phyloP scores from a whole-genome alignment of 2,888 invertebrate species.

The Heteromyza rotundicornis region DNA sequence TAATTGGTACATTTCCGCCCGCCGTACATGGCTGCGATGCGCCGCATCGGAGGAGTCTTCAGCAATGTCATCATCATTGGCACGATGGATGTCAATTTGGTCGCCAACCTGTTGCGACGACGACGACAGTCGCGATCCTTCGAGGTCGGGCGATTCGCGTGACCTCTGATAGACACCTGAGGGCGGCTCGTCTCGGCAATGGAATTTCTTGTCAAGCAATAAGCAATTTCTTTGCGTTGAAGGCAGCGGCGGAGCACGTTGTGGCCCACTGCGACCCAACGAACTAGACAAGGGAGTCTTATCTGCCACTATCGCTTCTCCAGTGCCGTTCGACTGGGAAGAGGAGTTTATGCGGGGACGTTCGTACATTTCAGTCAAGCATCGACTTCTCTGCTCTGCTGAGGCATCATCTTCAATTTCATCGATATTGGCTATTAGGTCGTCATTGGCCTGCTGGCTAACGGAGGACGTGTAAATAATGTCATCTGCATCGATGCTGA shows the following conservation, averaged over 20 bases:
- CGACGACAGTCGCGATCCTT: not conserved
- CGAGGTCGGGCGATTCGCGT: not conserved
- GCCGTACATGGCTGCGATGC: conserved; percentile 30
- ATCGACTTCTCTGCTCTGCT: conserved; percentile 19
- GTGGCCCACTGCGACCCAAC: too few species aligned
- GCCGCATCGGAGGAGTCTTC: too few species aligned
- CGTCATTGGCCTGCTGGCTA: conserved; percentile 40
- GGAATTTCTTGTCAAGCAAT: not conserved
- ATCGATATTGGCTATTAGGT: conserved; percentile 23
- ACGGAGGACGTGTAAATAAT: conserved; percentile 52
- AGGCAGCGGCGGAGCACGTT: too few species aligned
- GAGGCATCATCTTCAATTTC: conserved; percentile 26
- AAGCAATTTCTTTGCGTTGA: too few species aligned
- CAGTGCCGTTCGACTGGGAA: too few species aligned
- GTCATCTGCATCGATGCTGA: conserved; percentile 55
- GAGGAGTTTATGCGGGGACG: too few species aligned
- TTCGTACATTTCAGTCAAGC: conserved; percentile 27
- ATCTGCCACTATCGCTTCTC: too few species aligned
- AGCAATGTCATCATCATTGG: too few species aligned
- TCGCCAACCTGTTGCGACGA: not conserved
- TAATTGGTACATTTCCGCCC: conserved; percentile 50
- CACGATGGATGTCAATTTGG: too few species aligned
- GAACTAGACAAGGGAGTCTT: too few species aligned
- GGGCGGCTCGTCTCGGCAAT: not conserved
- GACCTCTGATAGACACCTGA: too few species aligned